These are phyloP conservation scores for Fragum sueziense DNA, from an alignment of 2,888 invertebrate species.

Conservation along the genomic window DNA sequence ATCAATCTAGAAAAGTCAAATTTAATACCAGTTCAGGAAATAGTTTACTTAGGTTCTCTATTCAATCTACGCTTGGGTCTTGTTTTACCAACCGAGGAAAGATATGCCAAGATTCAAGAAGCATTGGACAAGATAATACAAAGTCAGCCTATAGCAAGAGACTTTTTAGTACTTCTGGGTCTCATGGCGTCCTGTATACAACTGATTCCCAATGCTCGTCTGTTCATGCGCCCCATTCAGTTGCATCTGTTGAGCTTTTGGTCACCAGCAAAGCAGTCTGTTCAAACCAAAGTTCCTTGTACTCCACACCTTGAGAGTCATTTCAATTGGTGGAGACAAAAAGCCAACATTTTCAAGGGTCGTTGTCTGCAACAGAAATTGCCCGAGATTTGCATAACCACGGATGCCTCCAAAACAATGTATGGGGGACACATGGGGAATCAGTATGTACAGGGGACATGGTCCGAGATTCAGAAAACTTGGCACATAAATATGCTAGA, in stretches of 20 bases:
- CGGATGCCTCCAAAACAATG: conserved; percentile 38
- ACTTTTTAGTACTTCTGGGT: conserved; percentile 34
- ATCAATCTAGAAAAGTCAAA: conserved; percentile 47
- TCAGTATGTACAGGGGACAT: conserved; percentile 1
- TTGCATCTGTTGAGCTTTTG: conserved; percentile 21
- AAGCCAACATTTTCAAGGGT: conserved; percentile 33
- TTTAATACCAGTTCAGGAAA: conserved; percentile 35
- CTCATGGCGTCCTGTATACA: conserved; percentile 40
- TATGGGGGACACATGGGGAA: conserved; percentile 45
- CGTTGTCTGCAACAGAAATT: conserved; percentile 31
- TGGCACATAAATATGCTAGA: no score
- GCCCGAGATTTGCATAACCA: conserved; percentile 20
- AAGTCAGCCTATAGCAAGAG: conserved; percentile 14
- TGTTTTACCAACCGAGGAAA: conserved; percentile 31
- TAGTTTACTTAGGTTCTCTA: conserved; percentile 27
- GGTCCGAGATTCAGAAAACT: conserved; percentile 1
- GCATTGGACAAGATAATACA: conserved; percentile 4
- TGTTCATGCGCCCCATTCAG: conserved; percentile 30
- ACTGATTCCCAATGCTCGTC: conserved; percentile 21
- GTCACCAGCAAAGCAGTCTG: background rate
- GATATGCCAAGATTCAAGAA: conserved; percentile 12
- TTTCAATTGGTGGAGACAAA: conserved; percentile 41
- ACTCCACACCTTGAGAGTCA: conserved; percentile 24
- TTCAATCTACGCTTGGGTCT: conserved; percentile 23
- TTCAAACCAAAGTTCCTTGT: conserved; percentile 21